Percentiles rank a stretch among this genome's conserved stretches.
Evolutionary conservation across 2,113 vertebrate species (phyloP).

Genomic region (Etheostoma spectabile): DNA sequence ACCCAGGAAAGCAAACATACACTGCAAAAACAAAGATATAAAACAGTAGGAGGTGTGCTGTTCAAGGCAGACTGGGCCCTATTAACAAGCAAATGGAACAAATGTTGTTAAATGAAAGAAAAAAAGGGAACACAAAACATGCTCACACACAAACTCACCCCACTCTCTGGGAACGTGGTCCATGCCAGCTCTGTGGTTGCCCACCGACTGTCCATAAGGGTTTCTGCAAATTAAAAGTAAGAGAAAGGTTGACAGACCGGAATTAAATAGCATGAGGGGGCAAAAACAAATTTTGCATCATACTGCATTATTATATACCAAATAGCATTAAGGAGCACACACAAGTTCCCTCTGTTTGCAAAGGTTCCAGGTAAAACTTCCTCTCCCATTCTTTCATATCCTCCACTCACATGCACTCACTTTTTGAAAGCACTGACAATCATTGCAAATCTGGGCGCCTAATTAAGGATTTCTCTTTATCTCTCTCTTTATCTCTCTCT

Average conservation of each 20-base stretch:
- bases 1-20: slow-evolving; percentile 71
- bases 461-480: slow-evolving; percentile 58
- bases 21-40: slow-evolving; percentile 77
- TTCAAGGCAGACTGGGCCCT: slow-evolving; percentile 71
- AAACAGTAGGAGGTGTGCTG: slow-evolving; percentile 79
- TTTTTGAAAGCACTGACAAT: slow-evolving; percentile 66
- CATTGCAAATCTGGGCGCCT: slow-evolving; percentile 50
- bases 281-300: slow-evolving; percentile 14
- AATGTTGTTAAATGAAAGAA: slow-evolving; percentile 54
- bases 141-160: slow-evolving; percentile 88
- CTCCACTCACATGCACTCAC: slow-evolving; percentile 58
- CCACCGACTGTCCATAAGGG: slow-evolving; percentile 98
- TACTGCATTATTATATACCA: no score
- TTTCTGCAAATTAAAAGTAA: slow-evolving; percentile 88
- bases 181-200: slow-evolving; percentile 97
- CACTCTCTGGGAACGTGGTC: slow-evolving; percentile 96
- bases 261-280: slow-evolving; percentile 33
- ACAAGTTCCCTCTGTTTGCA: slow-evolving; percentile 9
- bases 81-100: slow-evolving; percentile 82
- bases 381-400: slow-evolving; percentile 35
- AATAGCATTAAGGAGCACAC: slow-evolving; percentile 44
- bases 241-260: slow-evolving; percentile 53
- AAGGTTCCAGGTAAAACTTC: slow-evolving; percentile 57
- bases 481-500: no score
- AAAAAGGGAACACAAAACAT: slow-evolving; percentile 29